Conservation (phyloP, 1,140 invertebrate species). For the Glomeris maerens region DNA sequence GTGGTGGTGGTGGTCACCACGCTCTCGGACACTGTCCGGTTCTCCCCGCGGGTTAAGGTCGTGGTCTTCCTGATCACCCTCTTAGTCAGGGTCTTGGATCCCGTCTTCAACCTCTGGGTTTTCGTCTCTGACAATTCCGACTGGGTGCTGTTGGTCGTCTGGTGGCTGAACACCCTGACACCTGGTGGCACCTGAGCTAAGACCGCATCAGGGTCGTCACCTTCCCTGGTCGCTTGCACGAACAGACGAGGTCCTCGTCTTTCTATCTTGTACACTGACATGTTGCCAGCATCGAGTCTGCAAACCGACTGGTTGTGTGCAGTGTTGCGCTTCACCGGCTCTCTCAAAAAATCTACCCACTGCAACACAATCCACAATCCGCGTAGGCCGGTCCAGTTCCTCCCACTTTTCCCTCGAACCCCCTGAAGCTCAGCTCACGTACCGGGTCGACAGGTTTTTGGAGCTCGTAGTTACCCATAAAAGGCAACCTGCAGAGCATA, state of each 20-base stretch:
- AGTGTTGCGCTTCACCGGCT: too few species aligned
- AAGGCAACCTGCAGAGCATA: too few species aligned
- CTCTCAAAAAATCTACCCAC: too few species aligned
- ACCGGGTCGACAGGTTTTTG: too few species aligned
- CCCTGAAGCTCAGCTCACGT: too few species aligned
- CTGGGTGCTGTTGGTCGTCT: constrained; percentile 65
- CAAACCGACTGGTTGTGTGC: too few species aligned
- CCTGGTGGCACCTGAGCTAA: background rate
- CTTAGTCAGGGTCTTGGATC: constrained; percentile 52
- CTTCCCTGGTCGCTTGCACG: constrained; percentile 57
- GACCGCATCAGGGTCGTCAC: constrained; percentile 40
- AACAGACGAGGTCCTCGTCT: constrained; percentile 46
- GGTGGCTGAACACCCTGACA: constrained; percentile 64
- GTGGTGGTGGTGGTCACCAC: constrained; percentile 32
- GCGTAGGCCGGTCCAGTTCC: too few species aligned
- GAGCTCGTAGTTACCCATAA: too few species aligned
- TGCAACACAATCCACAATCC: too few species aligned
- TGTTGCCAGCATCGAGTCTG: constrained; percentile 8
- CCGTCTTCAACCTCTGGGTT: constrained; percentile 46
- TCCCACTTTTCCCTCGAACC: too few species aligned
- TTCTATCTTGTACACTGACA: constrained; percentile 31
- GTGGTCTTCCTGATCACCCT: constrained; percentile 78
- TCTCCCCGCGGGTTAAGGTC: constrained; percentile 70
- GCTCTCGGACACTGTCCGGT: constrained; percentile 55
- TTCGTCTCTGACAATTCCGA: constrained; percentile 45